phyloP scores from a whole-genome alignment of 2,797 vertebrate species.

The Lophotriccus pileatus region DNA sequence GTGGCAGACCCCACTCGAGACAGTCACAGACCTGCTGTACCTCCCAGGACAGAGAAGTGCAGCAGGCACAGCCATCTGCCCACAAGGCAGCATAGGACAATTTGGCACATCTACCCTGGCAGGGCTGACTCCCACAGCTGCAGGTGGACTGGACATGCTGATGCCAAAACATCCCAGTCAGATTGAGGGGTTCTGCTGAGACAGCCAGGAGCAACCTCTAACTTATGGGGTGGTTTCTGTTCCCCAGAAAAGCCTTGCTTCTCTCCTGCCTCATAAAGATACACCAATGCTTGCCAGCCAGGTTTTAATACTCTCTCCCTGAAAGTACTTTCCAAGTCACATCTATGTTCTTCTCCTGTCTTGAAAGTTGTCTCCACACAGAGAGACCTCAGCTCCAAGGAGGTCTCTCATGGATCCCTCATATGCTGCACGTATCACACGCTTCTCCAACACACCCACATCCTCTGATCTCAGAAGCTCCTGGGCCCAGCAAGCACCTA shows the following conservation, averaged over 20 bases:
- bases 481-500: neutral
- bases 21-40: neutral
- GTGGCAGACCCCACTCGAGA: rapidly evolving
- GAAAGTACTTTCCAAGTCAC: neutral
- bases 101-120: neutral
- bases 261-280: neutral
- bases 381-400: neutral
- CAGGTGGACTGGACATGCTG: rapidly evolving
- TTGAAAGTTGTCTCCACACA: neutral
- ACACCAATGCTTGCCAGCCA: neutral
- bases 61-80: neutral
- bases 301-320: neutral
- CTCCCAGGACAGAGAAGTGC: neutral
- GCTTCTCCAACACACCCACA: neutral
- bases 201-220: neutral
- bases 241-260: neutral
- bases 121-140: neutral
- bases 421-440: rapidly evolving
- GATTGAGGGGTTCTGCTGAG: neutral
- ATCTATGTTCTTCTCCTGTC: neutral
- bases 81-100: neutral
- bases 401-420: neutral
- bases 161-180: neutral
- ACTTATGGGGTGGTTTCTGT: neutral
- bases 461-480: neutral